Percentiles rank a stretch among this genome's conserved stretches.
Conservation (phyloP, 1,140 invertebrate species). For the Tyrophagus putrescentiae region DNA sequence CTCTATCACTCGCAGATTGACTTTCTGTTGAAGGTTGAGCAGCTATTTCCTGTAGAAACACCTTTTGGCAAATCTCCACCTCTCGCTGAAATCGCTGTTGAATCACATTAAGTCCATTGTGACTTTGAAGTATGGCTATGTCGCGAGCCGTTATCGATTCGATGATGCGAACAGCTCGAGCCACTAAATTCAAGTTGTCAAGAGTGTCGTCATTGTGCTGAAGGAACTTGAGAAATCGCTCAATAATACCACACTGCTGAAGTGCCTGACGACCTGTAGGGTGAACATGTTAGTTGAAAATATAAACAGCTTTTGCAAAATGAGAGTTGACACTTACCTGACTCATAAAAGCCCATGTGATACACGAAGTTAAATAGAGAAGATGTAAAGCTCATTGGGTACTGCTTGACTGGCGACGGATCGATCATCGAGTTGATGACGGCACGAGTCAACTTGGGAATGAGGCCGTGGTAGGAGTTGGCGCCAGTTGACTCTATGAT, state of each 20-base stretch:
- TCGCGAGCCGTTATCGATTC: neutral
- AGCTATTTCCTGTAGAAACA: no score
- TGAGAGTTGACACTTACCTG: neutral
- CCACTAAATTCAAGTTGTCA: neutral
- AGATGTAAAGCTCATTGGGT: neutral
- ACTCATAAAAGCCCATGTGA: neutral
- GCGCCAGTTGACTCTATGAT: neutral
- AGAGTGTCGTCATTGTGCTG: neutral
- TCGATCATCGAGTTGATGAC: neutral
- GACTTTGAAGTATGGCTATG: neutral
- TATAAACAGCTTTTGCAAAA: neutral
- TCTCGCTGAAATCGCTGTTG: neutral
- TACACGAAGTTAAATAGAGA: neutral
- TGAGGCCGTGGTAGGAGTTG: slow-evolving; percentile 1
- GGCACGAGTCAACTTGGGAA: neutral
- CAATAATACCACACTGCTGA: neutral
- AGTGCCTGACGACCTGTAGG: neutral
- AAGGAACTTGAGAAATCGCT: neutral
- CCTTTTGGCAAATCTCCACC: neutral
- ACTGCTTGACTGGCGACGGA: neutral
- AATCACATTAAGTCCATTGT: neutral
- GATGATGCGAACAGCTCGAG: neutral
- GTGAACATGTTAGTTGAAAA: neutral
- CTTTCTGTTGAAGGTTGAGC: no score
- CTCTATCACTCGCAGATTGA: no score